phyloP scores from a whole-genome alignment of 2,113 vertebrate species.

The Phalacrocorax brasilianus region DNA sequence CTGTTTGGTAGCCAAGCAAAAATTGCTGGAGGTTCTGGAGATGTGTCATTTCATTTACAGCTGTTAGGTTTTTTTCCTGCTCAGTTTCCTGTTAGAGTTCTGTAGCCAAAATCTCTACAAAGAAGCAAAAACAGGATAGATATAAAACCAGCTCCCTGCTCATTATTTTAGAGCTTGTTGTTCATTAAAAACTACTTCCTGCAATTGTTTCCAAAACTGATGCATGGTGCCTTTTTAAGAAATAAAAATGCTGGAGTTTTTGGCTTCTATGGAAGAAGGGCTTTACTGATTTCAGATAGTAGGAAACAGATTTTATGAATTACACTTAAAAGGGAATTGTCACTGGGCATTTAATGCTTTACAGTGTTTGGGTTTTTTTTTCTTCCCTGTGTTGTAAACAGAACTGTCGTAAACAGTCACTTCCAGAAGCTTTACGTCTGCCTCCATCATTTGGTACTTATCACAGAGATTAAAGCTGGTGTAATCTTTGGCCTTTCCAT shows the following conservation, averaged over 20 bases:
- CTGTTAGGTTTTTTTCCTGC: not conserved
- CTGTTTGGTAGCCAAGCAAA: not conserved
- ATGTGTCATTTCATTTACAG: not conserved
- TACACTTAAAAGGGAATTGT: not conserved
- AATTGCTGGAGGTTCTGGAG: not conserved
- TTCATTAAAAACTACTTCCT: constrained; percentile 7
- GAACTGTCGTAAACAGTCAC: not conserved
- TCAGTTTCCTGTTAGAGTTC: not conserved
- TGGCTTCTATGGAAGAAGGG: not conserved
- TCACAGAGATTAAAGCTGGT: not conserved
- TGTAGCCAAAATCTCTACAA: not conserved
- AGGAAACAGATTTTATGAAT: not conserved
- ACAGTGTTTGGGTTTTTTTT: not conserved
- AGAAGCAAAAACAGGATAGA: not conserved
- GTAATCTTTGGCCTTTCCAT: not conserved
- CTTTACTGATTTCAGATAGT: not conserved
- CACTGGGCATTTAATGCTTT: not conserved
- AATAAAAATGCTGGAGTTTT: not conserved
- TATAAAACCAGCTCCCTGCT: not conserved
- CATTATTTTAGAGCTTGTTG: not conserved
- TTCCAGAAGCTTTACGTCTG: fast-evolving
- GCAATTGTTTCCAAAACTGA: not conserved
- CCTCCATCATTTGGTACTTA: not conserved
- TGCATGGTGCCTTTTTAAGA: not conserved
- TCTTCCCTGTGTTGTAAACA: not conserved